Conservation (phyloP, 2,888 invertebrate genomes). For the Rhynchonema sp. region DNA sequence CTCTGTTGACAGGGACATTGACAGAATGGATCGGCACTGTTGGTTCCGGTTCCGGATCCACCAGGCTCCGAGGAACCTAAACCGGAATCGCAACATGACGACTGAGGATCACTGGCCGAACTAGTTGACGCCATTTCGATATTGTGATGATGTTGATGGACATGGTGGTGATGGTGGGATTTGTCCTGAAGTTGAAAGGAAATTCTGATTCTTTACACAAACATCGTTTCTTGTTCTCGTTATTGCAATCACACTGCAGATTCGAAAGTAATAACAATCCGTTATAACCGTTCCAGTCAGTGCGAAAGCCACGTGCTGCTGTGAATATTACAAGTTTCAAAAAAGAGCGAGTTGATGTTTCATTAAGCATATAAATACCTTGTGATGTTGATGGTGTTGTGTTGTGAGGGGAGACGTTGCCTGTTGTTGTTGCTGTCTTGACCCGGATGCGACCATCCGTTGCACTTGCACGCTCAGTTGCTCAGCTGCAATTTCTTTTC, state of each 20-base stretch:
- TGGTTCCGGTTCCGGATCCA: constrained; percentile 9
- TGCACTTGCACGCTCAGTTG: constrained; percentile 6
- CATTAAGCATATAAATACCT: too few relatives aligned
- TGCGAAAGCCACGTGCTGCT: too few relatives aligned
- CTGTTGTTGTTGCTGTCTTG: neutral
- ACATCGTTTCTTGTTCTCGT: too few relatives aligned
- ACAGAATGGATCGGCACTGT: constrained; percentile 2
- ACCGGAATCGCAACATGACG: neutral
- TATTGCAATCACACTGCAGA: too few relatives aligned
- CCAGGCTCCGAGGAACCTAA: neutral
- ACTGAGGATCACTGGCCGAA: neutral
- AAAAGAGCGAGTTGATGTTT: too few relatives aligned
- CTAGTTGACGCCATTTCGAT: neutral
- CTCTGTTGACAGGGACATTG: constrained; percentile 3
- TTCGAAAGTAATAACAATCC: too few relatives aligned
- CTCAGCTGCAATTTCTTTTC: constrained; percentile 5
- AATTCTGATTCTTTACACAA: too few relatives aligned
- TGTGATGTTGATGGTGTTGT: neutral
- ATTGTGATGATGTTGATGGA: neutral
- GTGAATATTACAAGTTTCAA: too few relatives aligned
- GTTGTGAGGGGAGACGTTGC: neutral
- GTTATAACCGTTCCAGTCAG: too few relatives aligned
- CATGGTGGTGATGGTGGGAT: neutral
- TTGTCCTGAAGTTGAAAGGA: too few relatives aligned
- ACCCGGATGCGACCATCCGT: neutral